Evolutionary conservation across 2,797 vertebrate genomes (phyloP), one percentile per base, ranked within the genome.

Genomic region (Gouania willdenowi): DNA sequence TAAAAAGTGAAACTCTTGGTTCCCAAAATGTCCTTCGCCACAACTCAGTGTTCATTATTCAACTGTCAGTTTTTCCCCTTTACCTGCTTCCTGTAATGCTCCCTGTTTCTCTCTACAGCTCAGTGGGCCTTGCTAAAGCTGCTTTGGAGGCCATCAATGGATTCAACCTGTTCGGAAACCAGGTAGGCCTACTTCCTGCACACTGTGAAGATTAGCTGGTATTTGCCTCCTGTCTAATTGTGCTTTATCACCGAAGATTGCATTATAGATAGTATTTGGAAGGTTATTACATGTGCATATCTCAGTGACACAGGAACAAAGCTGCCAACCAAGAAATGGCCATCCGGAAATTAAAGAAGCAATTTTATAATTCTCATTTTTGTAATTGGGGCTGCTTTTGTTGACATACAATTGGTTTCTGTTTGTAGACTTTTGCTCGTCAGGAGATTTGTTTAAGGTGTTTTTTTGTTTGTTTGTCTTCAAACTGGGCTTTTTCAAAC

Each of bases 101-200:
- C 4, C 1, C 0, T 5, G 9, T 54, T 3, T 38, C 29, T 55
- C 11, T 54, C 26, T 55, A 17, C 79, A 99, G 97, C 71, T 99
- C 97, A 0, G 91, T 99, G 59, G 97, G 95, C 2, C 68, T 99
- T 72, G 96, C 97, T 58, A 99, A 99, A 89, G 94, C 96, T 47
- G 97, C 93, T 38, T 83, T 98, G 45, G 97, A 99, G 85, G 95
- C 97, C 69, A 95, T 99, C 86, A 97, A 96, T 63, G 96, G 94
- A 80, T 98, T 99, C 87, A 98, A 98, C 79, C 91, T 99, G 53
- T 99, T 98, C 79, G 97, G 97, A 85, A 98, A 95, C 65, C 96
- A 98, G 95, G 96, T 97, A 92, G 18, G 32, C 37, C n/a, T 6
- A 0, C 26, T 23, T 8, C 21, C 31, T 27, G 2, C n/a, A 27